These are phyloP conservation scores for Sitophilus oryzae DNA, from an alignment of 1,140 invertebrate genomes.

Conservation along the genomic window DNA sequence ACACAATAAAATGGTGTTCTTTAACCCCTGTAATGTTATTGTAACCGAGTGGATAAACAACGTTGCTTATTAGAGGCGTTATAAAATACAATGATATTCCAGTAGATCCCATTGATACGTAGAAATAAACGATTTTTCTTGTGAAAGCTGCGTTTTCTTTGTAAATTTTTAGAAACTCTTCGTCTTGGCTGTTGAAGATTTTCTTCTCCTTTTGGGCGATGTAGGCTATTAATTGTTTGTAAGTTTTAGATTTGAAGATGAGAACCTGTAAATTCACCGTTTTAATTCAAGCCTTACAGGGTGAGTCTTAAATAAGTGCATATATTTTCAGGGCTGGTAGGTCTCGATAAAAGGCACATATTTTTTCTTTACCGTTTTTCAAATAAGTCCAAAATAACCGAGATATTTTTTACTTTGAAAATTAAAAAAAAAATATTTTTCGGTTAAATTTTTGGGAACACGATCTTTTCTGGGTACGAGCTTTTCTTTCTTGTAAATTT, in stretches of 20 bases:
- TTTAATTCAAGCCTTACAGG: too few relatives aligned
- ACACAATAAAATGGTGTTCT: conserved; percentile 15
- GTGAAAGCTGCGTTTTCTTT: conserved; percentile 10
- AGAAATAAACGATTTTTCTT: conserved; percentile 13
- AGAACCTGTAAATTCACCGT: conserved; percentile 16
- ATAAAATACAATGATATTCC: conserved; percentile 20
- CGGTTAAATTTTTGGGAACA: too few relatives aligned
- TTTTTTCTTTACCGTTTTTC: too few relatives aligned
- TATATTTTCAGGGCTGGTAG: too few relatives aligned
- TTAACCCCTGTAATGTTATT: conserved; percentile 13
- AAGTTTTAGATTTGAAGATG: conserved; percentile 7
- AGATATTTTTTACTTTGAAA: too few relatives aligned
- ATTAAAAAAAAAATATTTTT: too few relatives aligned
- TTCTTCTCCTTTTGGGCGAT: conserved; percentile 6
- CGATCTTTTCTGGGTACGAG: too few relatives aligned
- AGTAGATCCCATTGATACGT: conserved; percentile 14
- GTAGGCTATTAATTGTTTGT: conserved; percentile 11
- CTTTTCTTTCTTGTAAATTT: too few relatives aligned
- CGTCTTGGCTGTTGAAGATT: conserved; percentile 13
- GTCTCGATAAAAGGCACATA: too few relatives aligned
- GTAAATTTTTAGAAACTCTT: conserved; percentile 16
- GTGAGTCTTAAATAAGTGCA: too few relatives aligned
- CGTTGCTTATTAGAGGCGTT: conserved; percentile 16
- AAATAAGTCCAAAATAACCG: too few relatives aligned
- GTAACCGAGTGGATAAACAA: conserved; percentile 7